phyloP scores from a whole-genome alignment of 2,797 vertebrate genomes.

The Manis pentadactyla region DNA sequence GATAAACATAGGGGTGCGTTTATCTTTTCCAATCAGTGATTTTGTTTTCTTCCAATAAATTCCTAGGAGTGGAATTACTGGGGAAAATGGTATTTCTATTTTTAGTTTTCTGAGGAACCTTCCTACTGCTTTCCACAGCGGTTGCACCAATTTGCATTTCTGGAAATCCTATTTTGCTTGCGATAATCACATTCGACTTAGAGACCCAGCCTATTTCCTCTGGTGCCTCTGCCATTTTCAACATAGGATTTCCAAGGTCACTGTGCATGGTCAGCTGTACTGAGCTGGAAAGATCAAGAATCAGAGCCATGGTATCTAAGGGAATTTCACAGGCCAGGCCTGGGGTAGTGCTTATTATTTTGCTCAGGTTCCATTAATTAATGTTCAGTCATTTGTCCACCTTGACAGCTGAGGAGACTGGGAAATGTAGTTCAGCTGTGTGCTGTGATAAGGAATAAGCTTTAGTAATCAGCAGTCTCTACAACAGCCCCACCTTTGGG shows the following conservation, averaged over 20 bases:
- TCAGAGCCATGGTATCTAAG: background rate
- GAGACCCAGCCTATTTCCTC: background rate
- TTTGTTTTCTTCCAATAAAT: no score
- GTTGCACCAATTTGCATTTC: background rate
- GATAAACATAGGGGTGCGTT: no score
- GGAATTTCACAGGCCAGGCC: background rate
- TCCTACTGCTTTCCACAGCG: no score
- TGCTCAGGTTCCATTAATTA: background rate
- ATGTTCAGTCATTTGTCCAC: background rate
- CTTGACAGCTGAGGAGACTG: background rate
- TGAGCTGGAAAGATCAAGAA: background rate
- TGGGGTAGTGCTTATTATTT: background rate
- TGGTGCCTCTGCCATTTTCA: background rate
- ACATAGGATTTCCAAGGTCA: background rate
- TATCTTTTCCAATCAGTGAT: no score
- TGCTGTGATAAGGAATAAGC: background rate
- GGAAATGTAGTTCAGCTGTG: background rate
- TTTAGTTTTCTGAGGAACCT: no score
- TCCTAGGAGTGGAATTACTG: no score
- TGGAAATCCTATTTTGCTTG: background rate
- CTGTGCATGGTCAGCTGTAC: background rate
- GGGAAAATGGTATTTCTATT: no score
- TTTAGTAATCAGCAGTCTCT: background rate
- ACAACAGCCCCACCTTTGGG: background rate
- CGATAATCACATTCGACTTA: background rate